These are phyloP conservation scores for Percopsis transmontana DNA, from an alignment of 2,113 vertebrate genomes.

Conservation along the genomic window DNA sequence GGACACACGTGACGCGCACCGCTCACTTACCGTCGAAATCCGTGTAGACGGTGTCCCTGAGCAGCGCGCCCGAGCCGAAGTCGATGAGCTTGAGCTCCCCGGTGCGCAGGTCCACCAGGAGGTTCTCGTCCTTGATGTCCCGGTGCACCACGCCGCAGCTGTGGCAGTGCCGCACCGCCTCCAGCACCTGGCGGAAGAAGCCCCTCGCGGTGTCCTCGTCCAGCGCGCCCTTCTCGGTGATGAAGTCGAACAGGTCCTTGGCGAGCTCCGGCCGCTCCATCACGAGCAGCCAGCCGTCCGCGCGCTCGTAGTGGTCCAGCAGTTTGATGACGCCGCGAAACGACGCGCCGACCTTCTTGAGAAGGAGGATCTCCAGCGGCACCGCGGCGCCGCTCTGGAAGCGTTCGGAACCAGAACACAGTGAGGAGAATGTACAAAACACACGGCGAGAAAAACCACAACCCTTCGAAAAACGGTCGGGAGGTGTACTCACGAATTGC, in stretches of 20 bases:
- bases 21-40: constrained; percentile 98
- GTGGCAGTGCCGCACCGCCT: constrained; percentile 96
- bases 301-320: constrained; percentile 95
- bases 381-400: constrained; percentile 84
- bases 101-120: constrained; percentile 91
- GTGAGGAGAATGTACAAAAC: background rate
- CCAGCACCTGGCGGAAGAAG: constrained; percentile 94
- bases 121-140: constrained; percentile 98
- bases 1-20: too few relatives aligned
- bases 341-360: constrained; percentile 93
- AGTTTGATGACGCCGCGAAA: constrained; percentile 93
- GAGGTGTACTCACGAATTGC: constrained; percentile 84
- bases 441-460: constrained; percentile 43
- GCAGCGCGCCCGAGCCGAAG: constrained; percentile 95
- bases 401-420: background rate
- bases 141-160: constrained; percentile 92
- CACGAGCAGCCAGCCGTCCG: constrained; percentile 92
- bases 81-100: constrained; percentile 97
- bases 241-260: constrained; percentile 97
- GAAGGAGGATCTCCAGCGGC: constrained; percentile 91
- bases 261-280: constrained; percentile 94
- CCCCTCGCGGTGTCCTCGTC: constrained; percentile 90
- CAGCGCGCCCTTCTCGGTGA: constrained; percentile 95
- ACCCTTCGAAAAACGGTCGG: constrained; percentile 40
- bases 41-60: constrained; percentile 98